These are phyloP conservation scores for Ceraclea dissimilis DNA, from an alignment of 2,888 invertebrate species.

Conservation along the genomic window DNA sequence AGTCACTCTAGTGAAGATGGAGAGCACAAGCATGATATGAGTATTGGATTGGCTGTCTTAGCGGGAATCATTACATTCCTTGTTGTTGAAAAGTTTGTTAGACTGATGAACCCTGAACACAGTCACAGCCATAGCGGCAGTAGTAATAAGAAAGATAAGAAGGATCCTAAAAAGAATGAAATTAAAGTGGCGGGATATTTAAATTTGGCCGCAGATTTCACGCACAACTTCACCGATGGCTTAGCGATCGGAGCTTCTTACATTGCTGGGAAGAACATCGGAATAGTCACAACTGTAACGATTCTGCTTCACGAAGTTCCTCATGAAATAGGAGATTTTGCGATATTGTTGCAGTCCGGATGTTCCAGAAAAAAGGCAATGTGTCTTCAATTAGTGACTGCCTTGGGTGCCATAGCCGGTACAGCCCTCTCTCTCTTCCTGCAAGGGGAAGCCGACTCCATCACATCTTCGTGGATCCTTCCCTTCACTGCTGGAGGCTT, in stretches of 20 bases:
- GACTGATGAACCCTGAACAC: conserved; percentile 78
- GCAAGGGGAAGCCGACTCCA: conserved; percentile 61
- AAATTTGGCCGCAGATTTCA: conserved; percentile 96
- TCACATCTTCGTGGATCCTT: conserved; percentile 80
- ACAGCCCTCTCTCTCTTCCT: conserved; percentile 81
- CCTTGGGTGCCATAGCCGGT: conserved; percentile 89
- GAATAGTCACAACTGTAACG: conserved; percentile 87
- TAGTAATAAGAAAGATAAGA: conserved; percentile 41
- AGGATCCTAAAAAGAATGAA: conserved; percentile 34
- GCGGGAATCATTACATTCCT: conserved; percentile 89
- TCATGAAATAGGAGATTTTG: conserved; percentile 99
- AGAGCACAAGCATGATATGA: conserved; percentile 68
- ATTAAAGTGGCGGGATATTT: conserved; percentile 69
- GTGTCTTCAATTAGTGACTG: conserved; percentile 87
- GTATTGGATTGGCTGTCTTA: conserved; percentile 90
- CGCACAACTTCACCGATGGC: conserved; percentile 99
- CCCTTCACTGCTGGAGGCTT: conserved; percentile 99
- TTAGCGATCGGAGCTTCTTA: conserved; percentile 97
- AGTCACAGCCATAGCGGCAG: conserved; percentile 73
- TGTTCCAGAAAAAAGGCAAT: conserved; percentile 92
- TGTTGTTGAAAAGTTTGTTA: conserved; percentile 86
- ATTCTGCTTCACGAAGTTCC: conserved; percentile 98
- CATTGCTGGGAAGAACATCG: conserved; percentile 81
- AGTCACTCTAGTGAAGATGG: conserved; percentile 47
- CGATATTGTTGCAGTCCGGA: conserved; percentile 95